Conservation (phyloP, 2,797 vertebrate species). For the Enteromius mattozi region DNA sequence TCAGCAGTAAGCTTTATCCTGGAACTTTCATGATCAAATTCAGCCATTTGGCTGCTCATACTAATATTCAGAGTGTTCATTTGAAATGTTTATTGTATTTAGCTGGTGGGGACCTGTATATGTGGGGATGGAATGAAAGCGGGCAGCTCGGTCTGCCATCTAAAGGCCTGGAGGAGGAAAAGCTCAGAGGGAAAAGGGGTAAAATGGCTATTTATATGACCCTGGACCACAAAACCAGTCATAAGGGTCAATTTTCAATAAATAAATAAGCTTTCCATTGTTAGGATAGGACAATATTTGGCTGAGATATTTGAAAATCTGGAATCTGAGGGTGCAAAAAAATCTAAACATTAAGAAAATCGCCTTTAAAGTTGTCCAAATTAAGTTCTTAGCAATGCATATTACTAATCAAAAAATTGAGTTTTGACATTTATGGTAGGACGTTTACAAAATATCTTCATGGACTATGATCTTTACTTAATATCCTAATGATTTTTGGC, state of each 20-base stretch:
- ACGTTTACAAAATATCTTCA: neutral
- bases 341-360: no score
- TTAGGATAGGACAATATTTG: neutral
- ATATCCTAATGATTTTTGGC: neutral
- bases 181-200: constrained; percentile 55
- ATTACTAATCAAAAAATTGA: no score
- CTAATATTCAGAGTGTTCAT: neutral
- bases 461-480: neutral
- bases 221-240: neutral
- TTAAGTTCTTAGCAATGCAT: no score
- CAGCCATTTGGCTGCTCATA: neutral
- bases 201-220: neutral
- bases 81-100: constrained; percentile 37
- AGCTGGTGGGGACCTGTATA: constrained; percentile 89
- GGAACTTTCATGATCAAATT: neutral
- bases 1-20: constrained; percentile 81
- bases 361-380: no score
- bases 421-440: no score
- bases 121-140: constrained; percentile 96
- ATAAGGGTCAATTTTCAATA: neutral
- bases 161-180: constrained; percentile 58
- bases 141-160: constrained; percentile 92
- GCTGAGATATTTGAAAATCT: no score
- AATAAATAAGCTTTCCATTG: no score
- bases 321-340: no score